Conservation (phyloP, 2,797 vertebrate genomes). For the Ispidina picta region DNA sequence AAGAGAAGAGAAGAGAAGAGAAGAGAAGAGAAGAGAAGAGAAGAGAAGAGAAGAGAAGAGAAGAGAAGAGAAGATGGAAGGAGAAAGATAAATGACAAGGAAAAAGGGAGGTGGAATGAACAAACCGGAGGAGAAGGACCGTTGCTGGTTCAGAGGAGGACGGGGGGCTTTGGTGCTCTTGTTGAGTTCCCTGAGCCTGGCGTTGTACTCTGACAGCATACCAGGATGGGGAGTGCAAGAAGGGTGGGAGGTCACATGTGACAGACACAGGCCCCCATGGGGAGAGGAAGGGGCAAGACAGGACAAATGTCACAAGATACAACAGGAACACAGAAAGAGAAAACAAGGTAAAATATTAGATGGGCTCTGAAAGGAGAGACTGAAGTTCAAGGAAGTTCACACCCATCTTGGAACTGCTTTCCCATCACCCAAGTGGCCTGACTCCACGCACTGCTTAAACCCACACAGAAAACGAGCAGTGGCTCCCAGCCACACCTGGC, state of each 20-base stretch:
- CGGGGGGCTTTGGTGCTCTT: conserved; percentile 72
- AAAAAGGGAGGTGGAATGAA: conserved; percentile 68
- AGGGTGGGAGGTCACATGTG: conserved; percentile 46
- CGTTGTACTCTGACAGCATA: conserved; percentile 79
- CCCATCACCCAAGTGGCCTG: neutral
- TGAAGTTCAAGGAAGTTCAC: neutral
- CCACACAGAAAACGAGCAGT: neutral
- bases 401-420: neutral
- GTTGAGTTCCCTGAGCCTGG: conserved; percentile 76
- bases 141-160: conserved; percentile 84
- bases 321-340: neutral
- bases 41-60: neutral
- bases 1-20: neutral
- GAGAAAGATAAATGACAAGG: neutral
- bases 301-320: conserved; percentile 44
- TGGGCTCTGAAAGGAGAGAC: neutral
- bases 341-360: conserved; percentile 73
- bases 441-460: neutral
- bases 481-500: neutral
- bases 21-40: neutral
- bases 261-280: conserved; percentile 18
- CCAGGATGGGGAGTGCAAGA: conserved; percentile 28
- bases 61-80: neutral
- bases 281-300: conserved; percentile 56
- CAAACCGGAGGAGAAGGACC: conserved; percentile 94